Evolutionary conservation across 2,113 vertebrate genomes (phyloP).

Genomic region (Pongo abelii): DNA sequence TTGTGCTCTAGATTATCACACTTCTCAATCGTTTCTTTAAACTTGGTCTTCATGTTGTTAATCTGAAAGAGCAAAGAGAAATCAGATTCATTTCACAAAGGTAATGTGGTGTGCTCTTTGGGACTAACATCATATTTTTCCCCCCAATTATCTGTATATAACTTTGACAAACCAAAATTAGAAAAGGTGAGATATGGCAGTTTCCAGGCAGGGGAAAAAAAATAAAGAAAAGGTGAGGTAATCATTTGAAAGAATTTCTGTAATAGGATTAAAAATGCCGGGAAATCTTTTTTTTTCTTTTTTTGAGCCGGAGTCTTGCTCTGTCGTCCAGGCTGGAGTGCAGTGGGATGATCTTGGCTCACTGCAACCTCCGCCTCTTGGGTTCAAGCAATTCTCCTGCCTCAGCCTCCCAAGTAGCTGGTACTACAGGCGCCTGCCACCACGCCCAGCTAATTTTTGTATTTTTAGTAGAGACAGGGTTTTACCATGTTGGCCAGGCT

Average conservation of each 20-base stretch:
- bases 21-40: constrained; percentile 99
- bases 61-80: constrained; percentile 88
- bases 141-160: background rate
- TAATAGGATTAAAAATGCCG: background rate
- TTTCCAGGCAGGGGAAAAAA: too few species aligned
- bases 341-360: too few species aligned
- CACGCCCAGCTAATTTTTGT: too few species aligned
- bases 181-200: background rate
- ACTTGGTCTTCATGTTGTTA: constrained; percentile 99
- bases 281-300: background rate
- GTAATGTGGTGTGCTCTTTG: constrained; percentile 50
- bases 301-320: too few species aligned
- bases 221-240: background rate
- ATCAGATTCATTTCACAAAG: constrained; percentile 61
- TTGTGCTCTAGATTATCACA: constrained; percentile 95
- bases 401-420: too few species aligned
- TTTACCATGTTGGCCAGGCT: too few species aligned
- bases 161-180: constrained; percentile 43
- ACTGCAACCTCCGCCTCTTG: too few species aligned
- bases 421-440: too few species aligned
- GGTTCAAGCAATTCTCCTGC: too few species aligned
- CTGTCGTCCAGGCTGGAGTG: too few species aligned
- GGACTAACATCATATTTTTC: background rate
- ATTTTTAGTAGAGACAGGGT: too few species aligned
- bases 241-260: background rate